phyloP scores from a whole-genome alignment of 2,113 vertebrate genomes.

The Perca schrenkii region DNA sequence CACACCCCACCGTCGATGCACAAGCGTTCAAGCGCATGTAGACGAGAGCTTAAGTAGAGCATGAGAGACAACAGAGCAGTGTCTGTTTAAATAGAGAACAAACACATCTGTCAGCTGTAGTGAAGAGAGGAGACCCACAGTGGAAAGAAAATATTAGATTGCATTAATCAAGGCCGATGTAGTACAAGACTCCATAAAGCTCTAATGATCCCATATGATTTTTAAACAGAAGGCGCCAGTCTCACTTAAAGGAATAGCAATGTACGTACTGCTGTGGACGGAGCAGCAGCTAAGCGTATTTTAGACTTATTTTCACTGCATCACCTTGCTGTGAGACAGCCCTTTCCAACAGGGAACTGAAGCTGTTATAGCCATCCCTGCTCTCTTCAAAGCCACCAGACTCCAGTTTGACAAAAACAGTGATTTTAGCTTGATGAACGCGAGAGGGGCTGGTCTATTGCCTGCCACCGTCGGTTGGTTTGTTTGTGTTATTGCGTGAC shows the following conservation, averaged over 20 bases:
- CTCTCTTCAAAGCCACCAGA: too few species aligned
- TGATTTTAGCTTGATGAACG: too few species aligned
- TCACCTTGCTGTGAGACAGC: too few species aligned
- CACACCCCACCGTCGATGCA: background rate
- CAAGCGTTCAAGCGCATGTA: constrained; percentile 27
- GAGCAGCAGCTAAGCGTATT: too few species aligned
- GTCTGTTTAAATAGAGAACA: constrained; percentile 47
- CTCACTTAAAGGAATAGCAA: background rate
- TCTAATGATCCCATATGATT: background rate
- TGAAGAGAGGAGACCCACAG: constrained; percentile 6
- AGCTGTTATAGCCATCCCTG: too few species aligned
- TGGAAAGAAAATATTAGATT: constrained; percentile 12
- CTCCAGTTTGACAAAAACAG: too few species aligned
- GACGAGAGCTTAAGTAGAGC: constrained; percentile 58
- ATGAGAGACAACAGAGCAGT: constrained; percentile 41
- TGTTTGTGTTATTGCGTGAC: too few species aligned
- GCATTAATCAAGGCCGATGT: constrained; percentile 28
- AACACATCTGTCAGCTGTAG: constrained; percentile 35
- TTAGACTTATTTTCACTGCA: too few species aligned
- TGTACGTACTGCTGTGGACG: too few species aligned
- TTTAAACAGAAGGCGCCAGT: background rate
- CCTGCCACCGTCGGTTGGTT: too few species aligned
- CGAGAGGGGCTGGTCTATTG: too few species aligned
- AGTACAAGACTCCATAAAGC: background rate
- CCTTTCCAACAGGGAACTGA: too few species aligned